phyloP scores from a whole-genome alignment of 2,888 invertebrate species.

The Liposcelis brunnea region DNA sequence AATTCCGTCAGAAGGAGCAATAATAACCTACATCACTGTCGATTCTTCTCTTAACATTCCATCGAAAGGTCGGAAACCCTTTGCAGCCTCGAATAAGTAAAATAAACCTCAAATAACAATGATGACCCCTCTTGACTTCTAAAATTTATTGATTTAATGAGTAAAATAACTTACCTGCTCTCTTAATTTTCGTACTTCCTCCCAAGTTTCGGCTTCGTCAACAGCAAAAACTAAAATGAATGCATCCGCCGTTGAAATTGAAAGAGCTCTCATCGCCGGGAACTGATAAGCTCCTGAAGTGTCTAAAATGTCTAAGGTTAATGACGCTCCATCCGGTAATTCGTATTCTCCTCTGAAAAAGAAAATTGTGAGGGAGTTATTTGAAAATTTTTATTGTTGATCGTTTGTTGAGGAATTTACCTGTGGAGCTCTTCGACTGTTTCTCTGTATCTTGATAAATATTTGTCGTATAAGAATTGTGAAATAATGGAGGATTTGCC shows the following conservation, averaged over 20 bases:
- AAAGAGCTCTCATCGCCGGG: slow-evolving; percentile 39
- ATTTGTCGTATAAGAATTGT: slow-evolving; percentile 37
- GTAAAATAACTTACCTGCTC: slow-evolving; percentile 18
- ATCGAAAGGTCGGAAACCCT: too few species aligned
- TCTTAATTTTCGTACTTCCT: slow-evolving; percentile 19
- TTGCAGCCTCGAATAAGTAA: too few species aligned
- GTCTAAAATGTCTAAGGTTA: slow-evolving; percentile 35
- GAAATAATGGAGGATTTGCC: slow-evolving; percentile 44
- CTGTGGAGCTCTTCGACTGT: slow-evolving; percentile 46
- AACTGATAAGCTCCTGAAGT: slow-evolving; percentile 36
- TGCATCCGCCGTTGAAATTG: slow-evolving; percentile 36
- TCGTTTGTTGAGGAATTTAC: too few species aligned
- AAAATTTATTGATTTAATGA: too few species aligned
- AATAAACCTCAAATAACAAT: too few species aligned
- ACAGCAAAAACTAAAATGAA: slow-evolving; percentile 37
- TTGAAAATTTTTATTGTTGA: too few species aligned
- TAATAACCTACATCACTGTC: too few species aligned
- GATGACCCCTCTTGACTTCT: too few species aligned
- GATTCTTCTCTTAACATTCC: too few species aligned
- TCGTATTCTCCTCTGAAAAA: slow-evolving; percentile 23
- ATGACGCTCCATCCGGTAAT: slow-evolving; percentile 22
- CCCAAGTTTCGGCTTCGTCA: slow-evolving; percentile 27
- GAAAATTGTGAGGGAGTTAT: neutral
- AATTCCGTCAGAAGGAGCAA: too few species aligned
- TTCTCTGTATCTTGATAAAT: slow-evolving; percentile 35